Conservation (phyloP, 2,888 invertebrate species). For the Diarsia brunnea region DNA sequence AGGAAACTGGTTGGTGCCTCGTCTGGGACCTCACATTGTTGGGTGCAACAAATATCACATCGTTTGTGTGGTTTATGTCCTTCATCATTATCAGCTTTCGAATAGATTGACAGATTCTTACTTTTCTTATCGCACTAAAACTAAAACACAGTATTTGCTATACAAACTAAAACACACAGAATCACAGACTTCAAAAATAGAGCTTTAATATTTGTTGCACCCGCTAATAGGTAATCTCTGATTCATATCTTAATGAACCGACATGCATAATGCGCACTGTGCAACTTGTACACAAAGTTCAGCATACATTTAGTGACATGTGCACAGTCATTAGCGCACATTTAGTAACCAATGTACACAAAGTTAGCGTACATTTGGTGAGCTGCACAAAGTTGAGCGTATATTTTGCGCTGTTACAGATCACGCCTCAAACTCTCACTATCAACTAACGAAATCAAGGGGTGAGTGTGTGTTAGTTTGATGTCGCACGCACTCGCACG, state of each 20-base stretch:
- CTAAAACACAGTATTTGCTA: neutral
- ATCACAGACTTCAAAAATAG: neutral
- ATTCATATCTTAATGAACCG: neutral
- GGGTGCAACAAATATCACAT: conserved; percentile 10
- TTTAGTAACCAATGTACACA: neutral
- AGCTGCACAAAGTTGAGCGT: conserved; percentile 62
- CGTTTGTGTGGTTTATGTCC: neutral
- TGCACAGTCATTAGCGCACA: neutral
- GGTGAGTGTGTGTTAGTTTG: conserved; percentile 83
- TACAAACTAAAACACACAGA: neutral
- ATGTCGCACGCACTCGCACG: conserved; percentile 73
- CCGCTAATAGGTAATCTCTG: neutral
- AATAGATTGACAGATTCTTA: neutral
- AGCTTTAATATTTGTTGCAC: conserved; percentile 6
- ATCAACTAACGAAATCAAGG: conserved; percentile 81
- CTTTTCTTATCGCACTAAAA: neutral
- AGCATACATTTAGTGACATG: neutral
- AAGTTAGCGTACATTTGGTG: neutral
- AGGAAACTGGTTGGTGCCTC: neutral
- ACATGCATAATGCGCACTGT: conserved; percentile 15
- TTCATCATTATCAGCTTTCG: neutral
- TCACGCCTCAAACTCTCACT: conserved; percentile 81
- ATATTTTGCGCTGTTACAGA: conserved; percentile 83
- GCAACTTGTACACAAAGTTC: neutral
- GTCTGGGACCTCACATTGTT: neutral